A percentile compares a stretch with the other conserved stretches of the same genome.
Evolutionary conservation across 1,140 invertebrate genomes (phyloP).

Genomic region (Branchinecta lindahli): DNA sequence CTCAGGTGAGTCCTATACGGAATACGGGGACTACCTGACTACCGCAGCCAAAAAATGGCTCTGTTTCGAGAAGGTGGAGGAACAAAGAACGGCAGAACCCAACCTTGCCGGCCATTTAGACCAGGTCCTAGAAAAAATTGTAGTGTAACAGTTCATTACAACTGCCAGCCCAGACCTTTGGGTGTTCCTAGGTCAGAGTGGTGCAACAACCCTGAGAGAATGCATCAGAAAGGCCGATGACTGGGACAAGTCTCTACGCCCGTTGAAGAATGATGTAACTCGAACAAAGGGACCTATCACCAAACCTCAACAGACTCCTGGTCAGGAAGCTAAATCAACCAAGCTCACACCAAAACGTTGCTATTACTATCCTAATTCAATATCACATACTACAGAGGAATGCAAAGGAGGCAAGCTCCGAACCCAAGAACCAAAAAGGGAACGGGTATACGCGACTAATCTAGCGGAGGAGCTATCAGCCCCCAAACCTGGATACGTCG

Average conservation of each 20-base stretch:
- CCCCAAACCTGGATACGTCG: background rate
- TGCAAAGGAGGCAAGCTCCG: background rate
- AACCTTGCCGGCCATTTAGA: too few relatives aligned
- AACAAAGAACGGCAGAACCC: too few relatives aligned
- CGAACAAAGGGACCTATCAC: slow-evolving; percentile 2
- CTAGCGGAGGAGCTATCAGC: background rate
- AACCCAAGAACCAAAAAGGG: slow-evolving; percentile 8
- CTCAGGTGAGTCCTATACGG: too few relatives aligned
- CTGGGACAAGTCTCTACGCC: slow-evolving; percentile 5
- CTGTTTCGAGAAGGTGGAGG: too few relatives aligned
- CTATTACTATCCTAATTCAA: background rate
- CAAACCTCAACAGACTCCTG: slow-evolving; percentile 10
- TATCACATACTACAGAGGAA: background rate
- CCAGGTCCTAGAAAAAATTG: slow-evolving; percentile 3
- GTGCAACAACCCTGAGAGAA: slow-evolving; percentile 6
- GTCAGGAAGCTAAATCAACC: background rate
- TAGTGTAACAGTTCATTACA: slow-evolving; percentile 5
- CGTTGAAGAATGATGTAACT: background rate
- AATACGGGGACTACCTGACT: too few relatives aligned
- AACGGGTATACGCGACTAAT: background rate
- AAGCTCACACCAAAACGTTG: background rate
- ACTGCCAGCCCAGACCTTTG: background rate
- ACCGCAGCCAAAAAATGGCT: too few relatives aligned
- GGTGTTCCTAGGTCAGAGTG: slow-evolving; percentile 4
- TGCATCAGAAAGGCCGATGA: slow-evolving; percentile 3